Evolutionary conservation across 2,888 invertebrate species (phyloP).

Genomic region (Drosophila neoperkinsi): DNA sequence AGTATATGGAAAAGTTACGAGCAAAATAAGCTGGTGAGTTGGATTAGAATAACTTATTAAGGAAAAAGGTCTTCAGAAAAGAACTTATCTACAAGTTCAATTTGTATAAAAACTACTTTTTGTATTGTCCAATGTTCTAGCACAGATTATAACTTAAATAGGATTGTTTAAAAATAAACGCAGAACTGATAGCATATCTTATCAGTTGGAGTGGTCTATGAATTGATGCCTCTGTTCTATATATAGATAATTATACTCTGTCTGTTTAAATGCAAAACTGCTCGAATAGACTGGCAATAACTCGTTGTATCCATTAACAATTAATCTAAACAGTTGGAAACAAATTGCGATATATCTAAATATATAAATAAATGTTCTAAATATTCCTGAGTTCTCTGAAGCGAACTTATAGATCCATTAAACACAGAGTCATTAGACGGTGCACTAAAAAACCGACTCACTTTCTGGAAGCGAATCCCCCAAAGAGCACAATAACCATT

Average conservation of each 20-base stretch:
- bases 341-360: neutral
- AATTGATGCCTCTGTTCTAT: neutral
- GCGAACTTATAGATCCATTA: neutral
- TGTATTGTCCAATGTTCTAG: neutral
- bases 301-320: neutral
- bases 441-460: neutral
- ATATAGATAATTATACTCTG: neutral
- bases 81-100: neutral
- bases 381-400: neutral
- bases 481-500: neutral
- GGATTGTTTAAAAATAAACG: neutral
- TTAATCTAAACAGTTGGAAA: neutral
- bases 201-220: neutral
- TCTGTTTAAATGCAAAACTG: neutral
- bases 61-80: neutral
- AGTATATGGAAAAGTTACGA: neutral
- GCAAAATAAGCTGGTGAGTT: neutral
- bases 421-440: neutral
- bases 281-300: neutral
- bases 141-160: neutral
- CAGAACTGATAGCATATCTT: neutral
- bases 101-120: neutral
- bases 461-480: neutral
- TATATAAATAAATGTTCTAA: neutral
- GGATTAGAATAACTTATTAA: neutral